Evolutionary conservation across 2,888 invertebrate species (phyloP).

Genomic region (Apotomis capreana): DNA sequence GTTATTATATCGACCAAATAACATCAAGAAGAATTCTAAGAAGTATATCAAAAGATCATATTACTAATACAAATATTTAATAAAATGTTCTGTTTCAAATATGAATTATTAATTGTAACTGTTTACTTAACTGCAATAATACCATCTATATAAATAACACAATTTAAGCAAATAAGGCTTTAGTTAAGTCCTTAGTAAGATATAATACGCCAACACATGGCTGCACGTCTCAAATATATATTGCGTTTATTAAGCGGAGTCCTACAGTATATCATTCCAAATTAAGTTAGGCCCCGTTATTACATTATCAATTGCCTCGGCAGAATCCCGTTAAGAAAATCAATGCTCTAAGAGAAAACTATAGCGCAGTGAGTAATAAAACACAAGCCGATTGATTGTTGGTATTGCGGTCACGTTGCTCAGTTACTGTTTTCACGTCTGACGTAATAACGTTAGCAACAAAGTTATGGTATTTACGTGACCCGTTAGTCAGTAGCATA

Average conservation of each 20-base stretch:
- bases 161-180: not conserved
- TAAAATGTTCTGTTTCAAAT: too few species aligned
- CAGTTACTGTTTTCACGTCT: constrained; percentile 82
- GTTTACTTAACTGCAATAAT: not conserved
- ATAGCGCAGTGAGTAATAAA: constrained; percentile 67
- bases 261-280: constrained; percentile 17
- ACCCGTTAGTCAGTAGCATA: constrained; percentile 65
- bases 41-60: too few species aligned
- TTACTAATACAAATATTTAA: too few species aligned
- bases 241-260: constrained; percentile 2
- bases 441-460: constrained; percentile 80
- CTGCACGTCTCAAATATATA: constrained; percentile 2
- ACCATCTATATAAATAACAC: not conserved
- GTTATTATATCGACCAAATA: too few species aligned
- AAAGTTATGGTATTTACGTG: constrained; percentile 80
- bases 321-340: constrained; percentile 54
- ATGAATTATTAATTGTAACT: too few species aligned
- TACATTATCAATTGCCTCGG: constrained; percentile 42
- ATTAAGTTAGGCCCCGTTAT: constrained; percentile 32
- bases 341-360: constrained; percentile 57
- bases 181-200: not conserved
- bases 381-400: constrained; percentile 79
- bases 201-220: not conserved
- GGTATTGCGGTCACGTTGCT: constrained; percentile 80
- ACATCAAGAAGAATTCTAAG: too few species aligned